phyloP scores from a whole-genome alignment of 1,140 invertebrate species.

The Zaprionus nigranus region DNA sequence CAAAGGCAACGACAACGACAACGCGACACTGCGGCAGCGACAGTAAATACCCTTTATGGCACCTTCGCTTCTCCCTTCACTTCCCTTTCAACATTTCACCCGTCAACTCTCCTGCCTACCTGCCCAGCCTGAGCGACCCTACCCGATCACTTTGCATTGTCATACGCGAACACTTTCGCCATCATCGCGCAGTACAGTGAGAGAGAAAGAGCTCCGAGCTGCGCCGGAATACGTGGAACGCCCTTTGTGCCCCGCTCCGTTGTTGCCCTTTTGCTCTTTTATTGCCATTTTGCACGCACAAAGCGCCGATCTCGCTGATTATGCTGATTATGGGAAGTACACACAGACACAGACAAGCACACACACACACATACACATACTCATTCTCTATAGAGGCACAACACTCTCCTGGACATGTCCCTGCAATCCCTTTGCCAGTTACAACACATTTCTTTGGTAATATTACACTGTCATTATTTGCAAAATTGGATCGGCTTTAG shows the following conservation, averaged over 20 bases:
- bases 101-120: conserved; percentile 13
- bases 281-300: conserved; percentile 70
- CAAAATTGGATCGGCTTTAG: background rate
- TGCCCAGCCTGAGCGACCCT: conserved; percentile 1
- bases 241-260: conserved; percentile 30
- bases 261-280: conserved; percentile 61
- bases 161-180: conserved; percentile 53
- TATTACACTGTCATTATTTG: conserved; percentile 4
- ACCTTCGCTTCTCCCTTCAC: background rate
- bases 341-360: conserved; percentile 29
- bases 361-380: background rate
- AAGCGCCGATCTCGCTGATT: conserved; percentile 81
- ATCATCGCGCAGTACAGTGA: conserved; percentile 5
- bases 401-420: background rate
- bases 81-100: conserved; percentile 44
- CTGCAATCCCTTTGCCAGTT: conserved; percentile 8
- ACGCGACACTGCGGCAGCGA: conserved; percentile 69
- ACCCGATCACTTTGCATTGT: conserved; percentile 32
- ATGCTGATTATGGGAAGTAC: conserved; percentile 77
- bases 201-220: background rate
- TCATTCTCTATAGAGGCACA: background rate
- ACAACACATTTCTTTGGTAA: conserved; percentile 8
- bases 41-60: conserved; percentile 81
- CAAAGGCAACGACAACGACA: conserved; percentile 30
- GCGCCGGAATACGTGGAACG: conserved; percentile 54